Evolutionary conservation across 1,140 invertebrate species (phyloP), one percentile per base, ranked within the genome.

Genomic region (fruit fly (Drosophila melanogaster)): DNA sequence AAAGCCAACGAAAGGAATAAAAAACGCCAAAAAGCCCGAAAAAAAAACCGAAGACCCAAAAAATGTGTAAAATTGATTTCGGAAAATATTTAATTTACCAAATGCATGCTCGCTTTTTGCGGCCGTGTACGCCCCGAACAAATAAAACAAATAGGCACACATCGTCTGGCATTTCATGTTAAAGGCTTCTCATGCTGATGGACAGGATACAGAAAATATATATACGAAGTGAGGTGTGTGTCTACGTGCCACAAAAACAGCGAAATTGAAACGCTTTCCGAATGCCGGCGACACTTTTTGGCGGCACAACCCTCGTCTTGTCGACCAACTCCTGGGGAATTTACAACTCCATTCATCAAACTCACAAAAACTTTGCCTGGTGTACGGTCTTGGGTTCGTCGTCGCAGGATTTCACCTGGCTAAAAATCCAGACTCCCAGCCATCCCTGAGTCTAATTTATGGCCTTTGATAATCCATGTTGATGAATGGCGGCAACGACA

Each of bases 311-410:
- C 56, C 49, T 51, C 60, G 41, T 65, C 53, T 41, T 41, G n/a
- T 7, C 10, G 26, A 10, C 35, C 11, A 40, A 38, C 56, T 71
- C 56, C 38, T 51, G 35, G 64, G 46, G 60, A 84, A 75, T 89
- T 77, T 79, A 61, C 57, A 79, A 77, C 58, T 60, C 59, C 83
- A 87, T 87, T 89, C 83, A 89, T 87, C 83, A 86, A 87, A 79
- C 62, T 79, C 77, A 67, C 17, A 60, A 59, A 55, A 77, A 77
- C 43, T 33, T 44, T 77, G 54, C 26, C 69, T 59, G 74, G 54
- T 66, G 59, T 60, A 53, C 55, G 43, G 17, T 30, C 51, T 35
- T 17, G 17, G 33, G 33, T 70, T 41, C 22, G 12, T 7, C 41
- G 40, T 44, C 53, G 49, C 50, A 22, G 56, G 14, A 50, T 62